Percentiles rank a stretch among this genome's conserved stretches.
phyloP scores from a whole-genome alignment of 2,113 vertebrate species.

The Phaethon lepturus region DNA sequence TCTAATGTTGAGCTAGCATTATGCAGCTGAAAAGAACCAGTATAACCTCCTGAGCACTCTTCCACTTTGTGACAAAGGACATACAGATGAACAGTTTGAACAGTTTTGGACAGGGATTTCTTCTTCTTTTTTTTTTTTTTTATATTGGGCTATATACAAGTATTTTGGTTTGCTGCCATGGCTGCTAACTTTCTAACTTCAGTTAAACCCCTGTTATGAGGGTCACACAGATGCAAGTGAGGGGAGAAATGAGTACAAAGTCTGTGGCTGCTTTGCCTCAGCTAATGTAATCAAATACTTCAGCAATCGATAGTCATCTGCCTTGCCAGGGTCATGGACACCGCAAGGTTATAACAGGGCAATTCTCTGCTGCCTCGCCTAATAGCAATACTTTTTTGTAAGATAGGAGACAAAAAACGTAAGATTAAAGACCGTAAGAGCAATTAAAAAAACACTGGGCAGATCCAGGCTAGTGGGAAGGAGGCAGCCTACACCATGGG shows the following conservation, averaged over 20 bases:
- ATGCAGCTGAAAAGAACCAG: not conserved
- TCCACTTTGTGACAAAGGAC: not conserved
- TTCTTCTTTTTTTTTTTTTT: not conserved
- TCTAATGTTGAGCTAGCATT: not conserved
- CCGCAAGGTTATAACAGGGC: not conserved
- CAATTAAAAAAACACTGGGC: not conserved
- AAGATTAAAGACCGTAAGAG: not conserved
- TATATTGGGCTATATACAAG: not conserved
- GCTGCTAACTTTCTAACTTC: not conserved
- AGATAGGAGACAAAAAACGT: not conserved
- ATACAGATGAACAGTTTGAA: not conserved
- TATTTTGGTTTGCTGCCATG: not conserved
- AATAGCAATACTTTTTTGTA: not conserved
- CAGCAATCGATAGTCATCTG: slow-evolving; percentile 27
- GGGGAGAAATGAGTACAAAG: slow-evolving; percentile 50
- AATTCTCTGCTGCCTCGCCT: not conserved
- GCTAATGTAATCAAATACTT: slow-evolving; percentile 37
- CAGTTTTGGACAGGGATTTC: not conserved
- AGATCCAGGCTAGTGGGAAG: not conserved
- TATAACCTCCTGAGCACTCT: not conserved
- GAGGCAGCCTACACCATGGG: not conserved
- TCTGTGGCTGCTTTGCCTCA: not conserved
- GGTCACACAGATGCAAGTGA: not conserved
- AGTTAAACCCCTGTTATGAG: not conserved
- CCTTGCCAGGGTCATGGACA: not conserved